These are phyloP conservation scores for Hypothenemus hampei DNA, from an alignment of 1,140 invertebrate genomes.

Conservation along the genomic window DNA sequence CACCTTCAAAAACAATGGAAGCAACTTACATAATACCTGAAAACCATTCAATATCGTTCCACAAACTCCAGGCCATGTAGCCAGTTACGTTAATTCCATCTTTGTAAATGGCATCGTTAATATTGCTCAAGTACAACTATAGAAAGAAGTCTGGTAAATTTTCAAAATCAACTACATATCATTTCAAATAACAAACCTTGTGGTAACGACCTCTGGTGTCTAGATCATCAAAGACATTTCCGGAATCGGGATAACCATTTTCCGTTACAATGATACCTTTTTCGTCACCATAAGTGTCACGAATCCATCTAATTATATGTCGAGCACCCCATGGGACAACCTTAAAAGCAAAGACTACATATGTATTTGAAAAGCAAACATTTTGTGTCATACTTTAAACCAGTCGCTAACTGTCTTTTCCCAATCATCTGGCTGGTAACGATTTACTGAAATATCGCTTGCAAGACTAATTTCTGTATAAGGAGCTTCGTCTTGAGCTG, in stretches of 20 bases:
- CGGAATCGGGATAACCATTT: conserved; percentile 36
- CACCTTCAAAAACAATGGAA: too few relatives aligned
- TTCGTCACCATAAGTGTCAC: conserved; percentile 55
- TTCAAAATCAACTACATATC: not conserved
- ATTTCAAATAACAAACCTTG: conserved; percentile 18
- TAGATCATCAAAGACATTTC: conserved; percentile 23
- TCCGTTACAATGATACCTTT: conserved; percentile 34
- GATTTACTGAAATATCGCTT: conserved; percentile 2
- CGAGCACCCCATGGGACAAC: conserved; percentile 56
- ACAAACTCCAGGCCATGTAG: conserved; percentile 69
- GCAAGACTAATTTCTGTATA: not conserved
- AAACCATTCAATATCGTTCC: conserved; percentile 79
- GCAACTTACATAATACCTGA: conserved; percentile 57
- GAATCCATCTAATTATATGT: conserved; percentile 58
- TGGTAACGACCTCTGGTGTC: conserved; percentile 30
- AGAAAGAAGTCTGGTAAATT: conserved; percentile 23
- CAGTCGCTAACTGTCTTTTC: conserved; percentile 22
- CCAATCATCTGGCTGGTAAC: conserved; percentile 21
- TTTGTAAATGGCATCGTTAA: conserved; percentile 58
- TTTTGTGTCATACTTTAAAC: conserved; percentile 13
- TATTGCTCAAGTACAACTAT: conserved; percentile 58
- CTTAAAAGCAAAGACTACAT: conserved; percentile 9
- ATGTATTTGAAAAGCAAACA: not conserved
- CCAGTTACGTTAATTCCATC: conserved; percentile 60
- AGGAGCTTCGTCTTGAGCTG: not conserved